phyloP scores from a whole-genome alignment of 2,113 vertebrate species.

The Notiomystis cincta region DNA sequence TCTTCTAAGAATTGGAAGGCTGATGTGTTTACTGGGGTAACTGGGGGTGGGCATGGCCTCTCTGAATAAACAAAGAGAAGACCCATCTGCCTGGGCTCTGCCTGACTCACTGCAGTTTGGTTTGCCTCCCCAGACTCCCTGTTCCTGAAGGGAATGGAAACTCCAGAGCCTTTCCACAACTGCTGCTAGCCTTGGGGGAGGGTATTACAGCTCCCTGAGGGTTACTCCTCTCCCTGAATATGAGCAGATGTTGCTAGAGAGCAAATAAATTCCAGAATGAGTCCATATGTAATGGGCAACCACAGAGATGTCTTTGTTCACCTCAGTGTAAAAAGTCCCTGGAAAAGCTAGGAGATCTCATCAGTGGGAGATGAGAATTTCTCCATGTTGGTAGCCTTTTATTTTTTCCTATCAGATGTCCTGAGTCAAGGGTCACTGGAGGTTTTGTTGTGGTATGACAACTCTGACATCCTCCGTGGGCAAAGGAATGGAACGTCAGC shows the following conservation, averaged over 20 bases:
- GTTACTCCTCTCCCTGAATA: not conserved
- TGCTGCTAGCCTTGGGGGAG: not conserved
- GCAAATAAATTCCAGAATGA: not conserved
- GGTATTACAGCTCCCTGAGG: not conserved
- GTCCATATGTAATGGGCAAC: not conserved
- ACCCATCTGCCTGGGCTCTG: rapidly evolving
- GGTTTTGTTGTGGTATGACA: not conserved
- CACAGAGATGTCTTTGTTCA: not conserved
- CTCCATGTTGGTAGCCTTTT: not conserved
- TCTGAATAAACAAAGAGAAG: not conserved
- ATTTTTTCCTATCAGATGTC: not conserved
- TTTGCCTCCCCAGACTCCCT: not conserved
- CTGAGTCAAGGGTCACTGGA: not conserved
- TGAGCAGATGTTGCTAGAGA: not conserved
- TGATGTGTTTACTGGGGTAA: not conserved
- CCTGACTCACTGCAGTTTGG: rapidly evolving
- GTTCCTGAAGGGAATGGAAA: not conserved
- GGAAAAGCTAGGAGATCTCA: not conserved
- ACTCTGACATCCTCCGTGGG: not conserved
- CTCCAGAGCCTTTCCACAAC: not conserved
- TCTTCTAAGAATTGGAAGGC: not conserved
- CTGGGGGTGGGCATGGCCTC: not conserved
- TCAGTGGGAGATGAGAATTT: not conserved
- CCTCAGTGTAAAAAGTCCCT: not conserved
- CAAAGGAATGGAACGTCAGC: not conserved